phyloP scores from a whole-genome alignment of 2,888 invertebrate genomes.

The Callyntrura guangdongensis region DNA sequence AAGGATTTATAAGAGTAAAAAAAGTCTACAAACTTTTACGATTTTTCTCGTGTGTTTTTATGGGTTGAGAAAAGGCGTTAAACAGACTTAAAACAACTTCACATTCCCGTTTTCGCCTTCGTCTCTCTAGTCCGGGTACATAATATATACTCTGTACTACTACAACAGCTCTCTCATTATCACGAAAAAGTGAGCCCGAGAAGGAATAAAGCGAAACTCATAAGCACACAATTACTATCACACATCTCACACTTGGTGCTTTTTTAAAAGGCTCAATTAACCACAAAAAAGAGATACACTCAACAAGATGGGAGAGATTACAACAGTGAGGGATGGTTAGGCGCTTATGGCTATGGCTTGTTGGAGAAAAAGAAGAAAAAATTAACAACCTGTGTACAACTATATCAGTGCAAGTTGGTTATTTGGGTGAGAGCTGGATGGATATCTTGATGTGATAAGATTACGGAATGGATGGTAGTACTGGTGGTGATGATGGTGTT shows the following conservation, averaged over 20 bases:
- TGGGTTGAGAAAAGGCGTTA: conserved; percentile 84
- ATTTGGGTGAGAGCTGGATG: not conserved
- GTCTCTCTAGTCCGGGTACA: no score
- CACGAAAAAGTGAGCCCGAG: not conserved
- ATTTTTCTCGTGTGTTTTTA: conserved; percentile 72
- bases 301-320: conserved; percentile 46
- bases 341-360: not conserved
- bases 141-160: no score
- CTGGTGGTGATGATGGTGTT: conserved; percentile 45
- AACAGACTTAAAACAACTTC: conserved; percentile 78
- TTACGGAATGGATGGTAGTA: conserved; percentile 25
- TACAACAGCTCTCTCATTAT: conserved; percentile 11
- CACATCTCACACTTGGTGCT: conserved; percentile 79
- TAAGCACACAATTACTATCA: conserved; percentile 53
- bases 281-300: conserved; percentile 73
- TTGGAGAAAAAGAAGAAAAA: conserved; percentile 1
- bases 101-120: conserved; percentile 70
- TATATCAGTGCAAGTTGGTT: conserved; percentile 13
- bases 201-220: conserved; percentile 13
- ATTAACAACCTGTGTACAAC: conserved; percentile 36
- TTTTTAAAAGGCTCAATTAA: conserved; percentile 84
- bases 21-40: not conserved
- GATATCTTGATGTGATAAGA: conserved; percentile 45
- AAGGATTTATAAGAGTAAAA: conserved; percentile 14
- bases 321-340: not conserved